These are phyloP conservation scores for Euphydryas editha DNA, from an alignment of 2,888 invertebrate species.

Conservation along the genomic window DNA sequence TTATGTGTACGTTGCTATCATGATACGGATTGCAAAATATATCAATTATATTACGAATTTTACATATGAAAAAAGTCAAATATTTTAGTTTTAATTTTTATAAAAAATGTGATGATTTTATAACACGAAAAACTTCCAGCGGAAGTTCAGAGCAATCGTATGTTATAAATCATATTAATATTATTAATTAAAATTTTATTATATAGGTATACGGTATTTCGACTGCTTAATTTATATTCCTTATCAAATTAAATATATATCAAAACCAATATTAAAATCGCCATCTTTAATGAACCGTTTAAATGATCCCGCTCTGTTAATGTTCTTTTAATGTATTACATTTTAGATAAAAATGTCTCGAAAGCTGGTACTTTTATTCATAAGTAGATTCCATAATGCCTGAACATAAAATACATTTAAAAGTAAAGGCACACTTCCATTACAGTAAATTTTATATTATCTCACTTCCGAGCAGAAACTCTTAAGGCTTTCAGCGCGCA, in stretches of 20 bases:
- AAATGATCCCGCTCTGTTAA: neutral
- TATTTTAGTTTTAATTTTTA: slow-evolving; percentile 3
- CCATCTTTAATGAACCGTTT: neutral
- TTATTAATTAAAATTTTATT: slow-evolving; percentile 1
- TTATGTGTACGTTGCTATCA: no score
- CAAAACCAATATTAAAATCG: neutral
- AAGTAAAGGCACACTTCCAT: slow-evolving; percentile 36
- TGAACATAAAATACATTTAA: slow-evolving; percentile 23
- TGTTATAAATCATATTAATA: neutral
- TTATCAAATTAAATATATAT: neutral
- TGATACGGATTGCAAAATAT: no score
- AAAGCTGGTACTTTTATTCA: slow-evolving; percentile 11
- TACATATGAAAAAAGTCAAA: neutral
- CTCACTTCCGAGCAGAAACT: slow-evolving; percentile 39
- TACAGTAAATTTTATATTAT: slow-evolving; percentile 41
- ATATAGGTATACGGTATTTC: neutral
- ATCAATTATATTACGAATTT: neutral
- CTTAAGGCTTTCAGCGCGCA: slow-evolving; percentile 34
- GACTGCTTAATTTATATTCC: neutral
- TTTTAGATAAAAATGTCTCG: neutral
- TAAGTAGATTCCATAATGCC: slow-evolving; percentile 20
- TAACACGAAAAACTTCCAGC: neutral
- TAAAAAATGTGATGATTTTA: slow-evolving; percentile 1
- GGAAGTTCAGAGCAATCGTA: neutral
- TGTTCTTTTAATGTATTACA: neutral